These are phyloP conservation scores for Dyspetes luteomarginatus DNA, from an alignment of 2,888 invertebrate species.

Conservation along the genomic window DNA sequence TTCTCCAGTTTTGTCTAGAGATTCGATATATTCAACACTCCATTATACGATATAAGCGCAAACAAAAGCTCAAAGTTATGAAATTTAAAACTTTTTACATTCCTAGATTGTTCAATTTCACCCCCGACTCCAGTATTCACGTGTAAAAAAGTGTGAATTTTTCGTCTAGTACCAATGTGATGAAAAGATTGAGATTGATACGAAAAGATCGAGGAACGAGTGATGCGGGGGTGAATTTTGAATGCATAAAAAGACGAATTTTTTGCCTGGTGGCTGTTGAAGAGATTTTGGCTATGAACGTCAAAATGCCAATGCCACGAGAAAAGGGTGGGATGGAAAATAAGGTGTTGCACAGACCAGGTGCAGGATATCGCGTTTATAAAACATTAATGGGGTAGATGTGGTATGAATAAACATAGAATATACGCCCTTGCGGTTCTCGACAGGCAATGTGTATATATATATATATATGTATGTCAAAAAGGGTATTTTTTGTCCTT, in stretches of 20 bases:
- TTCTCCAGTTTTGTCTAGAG: too few relatives aligned
- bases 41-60: too few relatives aligned
- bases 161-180: neutral
- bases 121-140: neutral
- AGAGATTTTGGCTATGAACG: slow-evolving; percentile 34
- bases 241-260: slow-evolving; percentile 22
- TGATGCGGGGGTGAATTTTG: slow-evolving; percentile 9
- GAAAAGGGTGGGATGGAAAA: slow-evolving; percentile 8
- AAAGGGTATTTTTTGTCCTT: slow-evolving; percentile 45
- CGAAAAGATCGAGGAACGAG: neutral
- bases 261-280: slow-evolving; percentile 9
- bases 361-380: slow-evolving; percentile 25
- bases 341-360: slow-evolving; percentile 43
- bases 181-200: slow-evolving; percentile 13
- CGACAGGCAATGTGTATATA: too few relatives aligned
- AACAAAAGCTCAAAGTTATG: too few relatives aligned
- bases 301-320: slow-evolving; percentile 49
- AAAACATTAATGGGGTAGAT: too few relatives aligned
- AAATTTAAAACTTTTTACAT: too few relatives aligned
- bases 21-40: too few relatives aligned
- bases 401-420: too few relatives aligned
- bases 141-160: neutral
- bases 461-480: neutral
- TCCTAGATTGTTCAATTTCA: neutral
- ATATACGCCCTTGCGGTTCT: too few relatives aligned